Evolutionary conservation across 2,113 vertebrate species (phyloP).

Genomic region (Sinocyclocheilus anophthalmus): DNA sequence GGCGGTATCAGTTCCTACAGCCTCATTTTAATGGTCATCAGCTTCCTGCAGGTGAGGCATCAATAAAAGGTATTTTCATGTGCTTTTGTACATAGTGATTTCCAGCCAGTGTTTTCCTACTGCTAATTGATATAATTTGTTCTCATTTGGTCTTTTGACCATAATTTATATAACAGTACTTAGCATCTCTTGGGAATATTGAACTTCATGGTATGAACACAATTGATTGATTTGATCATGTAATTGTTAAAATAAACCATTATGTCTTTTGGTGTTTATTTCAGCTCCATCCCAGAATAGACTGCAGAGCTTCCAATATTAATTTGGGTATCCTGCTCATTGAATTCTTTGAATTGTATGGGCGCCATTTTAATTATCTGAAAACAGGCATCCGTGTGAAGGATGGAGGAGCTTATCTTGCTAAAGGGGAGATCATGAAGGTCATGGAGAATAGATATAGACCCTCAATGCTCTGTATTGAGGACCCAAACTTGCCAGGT

Average conservation of each 20-base stretch:
- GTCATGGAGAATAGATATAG: conserved; percentile 90
- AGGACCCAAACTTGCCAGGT: conserved; percentile 95
- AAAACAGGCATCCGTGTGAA: conserved; percentile 97
- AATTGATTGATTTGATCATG: neutral
- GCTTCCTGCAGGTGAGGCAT: conserved; percentile 78
- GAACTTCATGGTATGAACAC: neutral
- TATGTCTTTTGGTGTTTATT: neutral
- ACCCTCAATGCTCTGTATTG: conserved; percentile 95
- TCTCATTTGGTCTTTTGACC: neutral
- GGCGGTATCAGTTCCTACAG: conserved; percentile 84
- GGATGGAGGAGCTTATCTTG: conserved; percentile 91
- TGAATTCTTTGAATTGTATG: conserved; percentile 98
- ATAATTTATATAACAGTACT: neutral
- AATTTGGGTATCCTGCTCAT: conserved; percentile 97
- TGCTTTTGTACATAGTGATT: neutral
- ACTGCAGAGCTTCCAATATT: conserved; percentile 87
- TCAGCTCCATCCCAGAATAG: conserved; percentile 93
- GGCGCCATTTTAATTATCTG: conserved; percentile 97
- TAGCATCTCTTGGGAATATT: neutral
- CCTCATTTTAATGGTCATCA: conserved; percentile 83
- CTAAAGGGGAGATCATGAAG: conserved; percentile 96
- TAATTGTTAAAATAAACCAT: neutral
- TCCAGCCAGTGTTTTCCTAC: neutral
- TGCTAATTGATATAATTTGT: neutral
- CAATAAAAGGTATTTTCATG: neutral